Evolutionary conservation across 2,888 invertebrate genomes (phyloP), one percentile per base, ranked within the genome.

Genomic region (Incurvaria masculella): DNA sequence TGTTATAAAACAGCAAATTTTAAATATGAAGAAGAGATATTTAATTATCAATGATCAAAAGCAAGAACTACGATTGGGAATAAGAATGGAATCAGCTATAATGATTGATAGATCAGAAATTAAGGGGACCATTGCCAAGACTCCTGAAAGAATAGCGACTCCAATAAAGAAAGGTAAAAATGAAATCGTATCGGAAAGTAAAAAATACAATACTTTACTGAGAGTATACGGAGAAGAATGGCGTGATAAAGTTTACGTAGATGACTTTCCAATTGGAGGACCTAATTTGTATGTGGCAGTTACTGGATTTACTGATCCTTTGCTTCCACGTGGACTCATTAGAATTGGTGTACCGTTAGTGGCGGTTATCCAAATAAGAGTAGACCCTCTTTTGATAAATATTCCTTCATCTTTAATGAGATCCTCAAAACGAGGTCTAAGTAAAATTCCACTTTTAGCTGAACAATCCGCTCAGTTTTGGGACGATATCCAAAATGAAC

Each of bases 181-280:
- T 4, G 44, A 42, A 16, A 21, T 50, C n/a, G 57, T 50, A 47
- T 27, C 59, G 14, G 69, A 66, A 52, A 69, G 63, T 2, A 76
- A 74, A 51, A 80, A 80, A 56, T 70, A 70, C 53, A 78, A 73
- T 53, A 81, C 81, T 4, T 61, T 59, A 21, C 66, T 81, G 11
- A 67, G 79, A 55, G 68, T 71, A 2, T 66, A 80, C 41, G 80
- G 79, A 11, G 81, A 82, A 59, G 81, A 81, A 58, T 81, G 80
- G 81, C 68, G 75, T 55, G 79, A 81, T 55, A 73, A 70, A 57
- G 65, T 72, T 1, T 80, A 78, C 53, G 66, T 81, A 2, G 79
- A 81, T 48, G 83, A 82, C 52, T 79, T 67, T 52, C 81, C 83
- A 0, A 52, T 56, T 14, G 71, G 79, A 50, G 82, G 82, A 1